phyloP scores from a whole-genome alignment of 2,888 invertebrate species.

The Cyaniris semiargus region DNA sequence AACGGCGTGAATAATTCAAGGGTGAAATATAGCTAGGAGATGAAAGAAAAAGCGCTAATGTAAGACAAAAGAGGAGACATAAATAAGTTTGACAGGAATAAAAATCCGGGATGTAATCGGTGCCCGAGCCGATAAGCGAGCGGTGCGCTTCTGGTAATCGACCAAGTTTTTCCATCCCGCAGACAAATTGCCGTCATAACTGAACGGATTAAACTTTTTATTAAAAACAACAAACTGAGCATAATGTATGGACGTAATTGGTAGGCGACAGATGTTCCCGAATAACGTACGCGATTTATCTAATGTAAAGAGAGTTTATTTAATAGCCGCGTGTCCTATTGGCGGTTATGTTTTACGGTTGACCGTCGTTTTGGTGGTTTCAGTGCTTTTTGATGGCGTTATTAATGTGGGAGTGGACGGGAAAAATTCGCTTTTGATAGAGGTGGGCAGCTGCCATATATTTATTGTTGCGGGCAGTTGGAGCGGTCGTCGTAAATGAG shows the following conservation, averaged over 20 bases:
- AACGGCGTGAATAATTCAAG: slow-evolving; percentile 37
- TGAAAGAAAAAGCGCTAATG: slow-evolving; percentile 64
- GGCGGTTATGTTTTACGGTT: slow-evolving; percentile 71
- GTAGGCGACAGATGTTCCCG: slow-evolving; percentile 78
- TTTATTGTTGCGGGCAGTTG: slow-evolving; percentile 69
- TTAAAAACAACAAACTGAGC: slow-evolving; percentile 80
- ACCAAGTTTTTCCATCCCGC: slow-evolving; percentile 77
- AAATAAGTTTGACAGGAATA: slow-evolving; percentile 71
- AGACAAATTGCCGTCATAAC: slow-evolving; percentile 80
- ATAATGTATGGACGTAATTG: slow-evolving; percentile 79
- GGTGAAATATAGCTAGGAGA: slow-evolving; percentile 61
- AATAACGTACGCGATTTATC: slow-evolving; percentile 78
- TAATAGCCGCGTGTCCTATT: slow-evolving; percentile 75
- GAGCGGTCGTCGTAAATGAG: slow-evolving; percentile 46
- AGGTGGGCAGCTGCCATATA: slow-evolving; percentile 62
- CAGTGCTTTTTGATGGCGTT: slow-evolving; percentile 68
- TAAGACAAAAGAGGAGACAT: slow-evolving; percentile 75
- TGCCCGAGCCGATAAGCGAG: slow-evolving; percentile 51
- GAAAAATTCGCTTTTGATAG: slow-evolving; percentile 72
- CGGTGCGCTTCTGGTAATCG: slow-evolving; percentile 66
- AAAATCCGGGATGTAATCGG: slow-evolving; percentile 54
- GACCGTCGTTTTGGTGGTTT: slow-evolving; percentile 68
- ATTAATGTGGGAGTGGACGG: slow-evolving; percentile 69
- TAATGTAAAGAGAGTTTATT: slow-evolving; percentile 80
- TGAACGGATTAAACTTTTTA: slow-evolving; percentile 80